Evolutionary conservation across 2,113 vertebrate genomes (phyloP).

Genomic region (Pyrgilauda ruficollis): DNA sequence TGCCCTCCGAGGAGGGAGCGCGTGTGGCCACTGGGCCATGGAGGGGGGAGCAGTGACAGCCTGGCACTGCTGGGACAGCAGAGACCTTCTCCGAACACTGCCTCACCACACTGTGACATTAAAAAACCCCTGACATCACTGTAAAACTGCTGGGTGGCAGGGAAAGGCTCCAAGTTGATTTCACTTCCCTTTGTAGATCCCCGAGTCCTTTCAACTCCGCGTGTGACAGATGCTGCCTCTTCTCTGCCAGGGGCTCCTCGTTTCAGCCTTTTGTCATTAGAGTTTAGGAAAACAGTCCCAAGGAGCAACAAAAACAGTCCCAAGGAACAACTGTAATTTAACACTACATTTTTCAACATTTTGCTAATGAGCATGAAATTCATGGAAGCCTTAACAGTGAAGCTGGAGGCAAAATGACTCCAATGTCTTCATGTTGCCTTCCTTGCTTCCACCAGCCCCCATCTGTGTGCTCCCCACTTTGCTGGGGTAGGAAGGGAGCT

Average conservation of each 20-base stretch:
- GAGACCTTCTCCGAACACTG: neutral
- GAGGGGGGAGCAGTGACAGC: neutral
- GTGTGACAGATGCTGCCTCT: neutral
- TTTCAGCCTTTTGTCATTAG: neutral
- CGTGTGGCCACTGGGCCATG: neutral
- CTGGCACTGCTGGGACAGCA: neutral
- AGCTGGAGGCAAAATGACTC: neutral
- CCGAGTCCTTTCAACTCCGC: neutral
- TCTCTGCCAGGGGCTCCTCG: neutral
- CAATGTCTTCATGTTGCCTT: neutral
- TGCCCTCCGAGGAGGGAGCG: neutral
- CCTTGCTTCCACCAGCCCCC: neutral
- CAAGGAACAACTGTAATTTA: neutral
- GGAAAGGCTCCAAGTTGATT: neutral
- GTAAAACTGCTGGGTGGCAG: neutral
- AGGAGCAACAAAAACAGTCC: neutral
- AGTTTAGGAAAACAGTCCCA: neutral
- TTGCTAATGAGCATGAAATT: neutral
- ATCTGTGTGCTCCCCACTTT: neutral
- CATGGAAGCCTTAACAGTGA: neutral
- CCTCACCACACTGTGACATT: neutral
- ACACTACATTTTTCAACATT: neutral
- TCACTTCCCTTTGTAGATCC: neutral
- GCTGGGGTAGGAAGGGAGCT: neutral
- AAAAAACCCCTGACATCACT: neutral